A percentile compares a stretch with the other conserved stretches of the same genome.
phyloP scores from a whole-genome alignment of 2,113 vertebrate species.

The Melanocharis versteri region DNA sequence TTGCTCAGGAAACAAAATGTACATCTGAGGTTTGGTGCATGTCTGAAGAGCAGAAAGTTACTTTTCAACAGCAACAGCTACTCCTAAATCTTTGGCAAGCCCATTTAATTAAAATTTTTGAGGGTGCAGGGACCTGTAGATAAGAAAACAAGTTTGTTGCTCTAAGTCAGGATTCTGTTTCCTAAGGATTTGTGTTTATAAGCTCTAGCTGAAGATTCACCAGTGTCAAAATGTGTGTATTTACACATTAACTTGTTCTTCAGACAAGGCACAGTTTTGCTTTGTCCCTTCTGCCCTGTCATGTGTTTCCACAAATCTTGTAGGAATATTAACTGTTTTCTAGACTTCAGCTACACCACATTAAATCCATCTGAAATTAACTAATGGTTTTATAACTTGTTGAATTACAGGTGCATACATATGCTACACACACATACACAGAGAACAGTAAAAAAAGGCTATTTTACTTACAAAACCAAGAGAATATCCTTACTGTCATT shows the following conservation, averaged over 20 bases:
- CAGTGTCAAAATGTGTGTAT: rapidly evolving
- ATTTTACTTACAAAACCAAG: background rate
- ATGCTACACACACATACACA: background rate
- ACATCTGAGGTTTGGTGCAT: rapidly evolving
- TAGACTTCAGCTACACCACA: background rate
- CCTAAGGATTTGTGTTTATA: background rate
- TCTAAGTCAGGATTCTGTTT: background rate
- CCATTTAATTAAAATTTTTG: background rate
- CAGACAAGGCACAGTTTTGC: background rate
- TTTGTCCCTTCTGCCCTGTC: background rate
- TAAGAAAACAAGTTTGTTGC: background rate
- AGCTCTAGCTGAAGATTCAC: background rate
- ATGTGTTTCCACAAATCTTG: background rate
- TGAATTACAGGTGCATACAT: background rate
- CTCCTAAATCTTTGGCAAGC: background rate
- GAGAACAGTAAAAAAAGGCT: background rate
- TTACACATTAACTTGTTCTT: background rate
- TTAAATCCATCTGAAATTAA: background rate
- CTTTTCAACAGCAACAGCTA: background rate
- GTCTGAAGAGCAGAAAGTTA: background rate
- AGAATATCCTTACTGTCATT: background rate
- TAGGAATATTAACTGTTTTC: background rate
- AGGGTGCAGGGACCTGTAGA: background rate
- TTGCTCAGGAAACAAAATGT: background rate
- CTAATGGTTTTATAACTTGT: background rate